Base-by-base conservation (phyloP, 2,113 vertebrate genomes). In the Rhodinocichla rosea region DNA sequence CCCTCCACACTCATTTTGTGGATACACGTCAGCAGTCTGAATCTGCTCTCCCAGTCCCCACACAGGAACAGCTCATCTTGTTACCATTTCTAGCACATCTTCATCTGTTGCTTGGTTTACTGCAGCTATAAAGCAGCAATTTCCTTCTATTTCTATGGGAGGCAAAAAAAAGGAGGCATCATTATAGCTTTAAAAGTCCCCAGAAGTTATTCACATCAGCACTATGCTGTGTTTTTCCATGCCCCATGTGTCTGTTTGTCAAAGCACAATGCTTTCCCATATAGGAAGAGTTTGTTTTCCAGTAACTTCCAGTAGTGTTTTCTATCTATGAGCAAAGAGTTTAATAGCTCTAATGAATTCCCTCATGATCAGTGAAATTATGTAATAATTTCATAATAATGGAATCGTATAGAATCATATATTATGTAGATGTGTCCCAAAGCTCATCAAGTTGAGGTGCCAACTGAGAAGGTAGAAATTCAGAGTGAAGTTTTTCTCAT, bases 101-200 rank as follows among this genome's bases (percentile, higher is more conserved):
- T 92, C 83, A 68, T 83, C 88, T 73, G 75, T 75, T 82, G 37
- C 82, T 93, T 93, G 87, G 76, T 93, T 91, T 96, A 85, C 52
- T 68, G 62, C 45, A 81, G 87, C 78, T 75, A 78, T 79, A 79
- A 90, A 94, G 42, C 37, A 74, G 37, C 60, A 69, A 62, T 87
- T 93, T 79, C 40, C 33, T 81, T 74, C 47, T 81, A 35, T 71
- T 76, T 68, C 45, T 50, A 87, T 81, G n/a, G 11, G 10, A 87
- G n/a, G 49, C 10, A 77, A 60, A 81, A 67, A 83, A 84, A 69
- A 45, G 6, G 8, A 80, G n/a, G 28, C 26, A 37, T 64, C 6
- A 0, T 75, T 83, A 35, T 22, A 70, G 44, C 59, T 84, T 90
- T 56, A n/a, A 26, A 83, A 95, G 69, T 53, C 60, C 62, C 44